Base-by-base conservation (phyloP, 2,797 vertebrate species). In the Enteromius viviparus region DNA sequence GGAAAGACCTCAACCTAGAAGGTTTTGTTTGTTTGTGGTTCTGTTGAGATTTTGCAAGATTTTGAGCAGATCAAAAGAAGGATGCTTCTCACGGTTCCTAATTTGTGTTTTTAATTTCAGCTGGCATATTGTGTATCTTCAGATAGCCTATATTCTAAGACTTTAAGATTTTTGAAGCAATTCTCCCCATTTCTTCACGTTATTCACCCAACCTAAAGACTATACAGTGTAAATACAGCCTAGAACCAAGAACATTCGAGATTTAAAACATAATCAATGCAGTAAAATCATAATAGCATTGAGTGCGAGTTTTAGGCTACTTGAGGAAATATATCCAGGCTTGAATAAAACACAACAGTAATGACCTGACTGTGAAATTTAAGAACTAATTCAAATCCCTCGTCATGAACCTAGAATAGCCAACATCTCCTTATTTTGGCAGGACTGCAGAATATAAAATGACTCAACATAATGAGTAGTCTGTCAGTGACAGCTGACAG, bases 381-480 rank as follows among this genome's bases (percentile, higher is more conserved):
- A 23, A 29, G 12, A 75, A 72, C 11, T 6, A 40, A 82, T 76
- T 55, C 7, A 34, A 42, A 76, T 37, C 42, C 45, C 53, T 60
- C 34, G 42, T 26, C 34, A 11, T n/a, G 55, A 69, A 64, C 78
- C 79, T 71, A 79, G 60, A 81, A 84, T 86, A 80, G 58, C 55
- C 47, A 37, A 6, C n/a, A 60, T 40, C 21, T 58, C 3, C 34
- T 42, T 42, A 42, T 55, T 53, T 78, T 26, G 45, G 21, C 47
- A 76, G 60, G 26, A 78, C 58, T 78, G 53, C 79, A 68, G 62
- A 84, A 85, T 87, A 87, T 87, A 85, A 83, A 79, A 86, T 85
- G 14, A 87, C 68, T 79, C 84, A 90, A 76, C 40, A 45, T 79
- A 88, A 84, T 79, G 21, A 81, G 84, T 87, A 79, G 81, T 68